These are phyloP conservation scores for Nestor notabilis DNA, from an alignment of 2,113 vertebrate species.

Conservation along the genomic window DNA sequence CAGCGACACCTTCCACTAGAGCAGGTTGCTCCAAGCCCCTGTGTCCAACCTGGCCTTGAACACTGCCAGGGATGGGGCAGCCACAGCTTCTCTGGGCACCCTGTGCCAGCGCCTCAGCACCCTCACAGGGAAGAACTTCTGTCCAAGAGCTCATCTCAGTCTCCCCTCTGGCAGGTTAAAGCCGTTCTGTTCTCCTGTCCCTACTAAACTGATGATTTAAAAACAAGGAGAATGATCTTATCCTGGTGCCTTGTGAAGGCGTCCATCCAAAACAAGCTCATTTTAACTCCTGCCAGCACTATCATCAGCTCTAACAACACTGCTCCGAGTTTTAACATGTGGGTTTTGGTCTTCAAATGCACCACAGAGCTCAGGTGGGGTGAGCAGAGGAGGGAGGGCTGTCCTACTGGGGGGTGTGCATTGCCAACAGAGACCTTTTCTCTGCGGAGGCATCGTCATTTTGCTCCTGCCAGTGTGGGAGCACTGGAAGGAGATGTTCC, in stretches of 20 bases:
- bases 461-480: fast-evolving
- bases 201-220: background rate
- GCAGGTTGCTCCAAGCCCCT: background rate
- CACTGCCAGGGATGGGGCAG: too few species aligned
- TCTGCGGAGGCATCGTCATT: fast-evolving
- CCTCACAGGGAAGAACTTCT: fast-evolving
- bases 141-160: background rate
- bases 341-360: background rate
- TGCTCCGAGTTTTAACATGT: background rate
- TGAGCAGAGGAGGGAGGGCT: background rate
- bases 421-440: background rate
- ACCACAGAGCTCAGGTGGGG: background rate
- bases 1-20: background rate
- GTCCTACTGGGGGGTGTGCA: background rate
- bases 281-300: background rate
- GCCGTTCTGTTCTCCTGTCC: background rate
- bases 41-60: too few species aligned
- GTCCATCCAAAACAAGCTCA: background rate
- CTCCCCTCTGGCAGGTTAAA: background rate
- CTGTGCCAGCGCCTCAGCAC: background rate
- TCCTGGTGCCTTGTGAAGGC: background rate
- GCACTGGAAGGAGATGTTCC: background rate
- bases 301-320: background rate
- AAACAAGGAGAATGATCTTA: background rate
- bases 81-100: too few species aligned